Evolutionary conservation across 2,113 vertebrate species (phyloP).

Genomic region (Hassar affinis): DNA sequence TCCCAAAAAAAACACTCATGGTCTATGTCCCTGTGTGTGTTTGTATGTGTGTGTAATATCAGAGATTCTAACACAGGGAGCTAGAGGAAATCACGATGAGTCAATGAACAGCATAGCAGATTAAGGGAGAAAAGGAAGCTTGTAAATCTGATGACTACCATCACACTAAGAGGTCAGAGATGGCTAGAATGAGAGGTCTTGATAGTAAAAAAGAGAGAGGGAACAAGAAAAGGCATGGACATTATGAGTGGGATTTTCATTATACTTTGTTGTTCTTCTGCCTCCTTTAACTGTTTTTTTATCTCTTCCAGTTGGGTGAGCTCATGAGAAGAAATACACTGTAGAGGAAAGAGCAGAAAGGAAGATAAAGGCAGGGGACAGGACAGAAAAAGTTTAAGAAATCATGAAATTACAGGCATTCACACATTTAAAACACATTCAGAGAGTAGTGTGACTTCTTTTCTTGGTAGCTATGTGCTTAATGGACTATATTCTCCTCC

Average conservation of each 20-base stretch:
- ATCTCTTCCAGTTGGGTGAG: conserved; percentile 55
- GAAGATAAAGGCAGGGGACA: not conserved
- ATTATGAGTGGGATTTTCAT: conserved; percentile 51
- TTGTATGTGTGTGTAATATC: not conserved
- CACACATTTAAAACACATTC: not conserved
- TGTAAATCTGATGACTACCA: not conserved
- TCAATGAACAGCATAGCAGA: not conserved
- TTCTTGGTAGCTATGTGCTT: not conserved
- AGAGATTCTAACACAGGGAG: conserved; percentile 51
- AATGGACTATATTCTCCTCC: not conserved
- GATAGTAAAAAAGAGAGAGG: conserved; percentile 34
- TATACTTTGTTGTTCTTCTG: conserved; percentile 23
- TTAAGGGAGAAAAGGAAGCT: not conserved
- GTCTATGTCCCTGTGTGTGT: conserved; percentile 19
- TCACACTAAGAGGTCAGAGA: conserved; percentile 13
- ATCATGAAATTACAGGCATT: not conserved
- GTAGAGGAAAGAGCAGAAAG: conserved; percentile 37
- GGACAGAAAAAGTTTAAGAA: not conserved
- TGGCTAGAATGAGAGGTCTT: conserved; percentile 29
- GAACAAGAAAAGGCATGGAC: conserved; percentile 41
- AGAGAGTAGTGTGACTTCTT: not conserved
- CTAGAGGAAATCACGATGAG: conserved; percentile 43
- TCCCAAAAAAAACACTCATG: not conserved
- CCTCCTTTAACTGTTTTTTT: conserved; percentile 29
- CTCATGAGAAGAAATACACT: conserved; percentile 80